Evolutionary conservation across 2,888 invertebrate species (phyloP).

Genomic region (Calliopum simillimum): DNA sequence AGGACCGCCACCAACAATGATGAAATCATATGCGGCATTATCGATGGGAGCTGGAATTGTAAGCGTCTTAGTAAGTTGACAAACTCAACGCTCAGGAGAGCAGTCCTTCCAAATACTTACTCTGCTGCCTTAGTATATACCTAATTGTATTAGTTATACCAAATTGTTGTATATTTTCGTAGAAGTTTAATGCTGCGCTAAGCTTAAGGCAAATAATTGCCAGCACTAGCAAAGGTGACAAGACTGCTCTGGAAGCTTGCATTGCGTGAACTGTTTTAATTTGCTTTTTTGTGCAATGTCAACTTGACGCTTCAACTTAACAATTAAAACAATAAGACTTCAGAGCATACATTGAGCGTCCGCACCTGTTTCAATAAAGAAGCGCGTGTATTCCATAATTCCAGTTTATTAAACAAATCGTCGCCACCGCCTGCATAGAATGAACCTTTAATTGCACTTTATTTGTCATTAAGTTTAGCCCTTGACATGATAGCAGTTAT

Average conservation of each 20-base stretch:
- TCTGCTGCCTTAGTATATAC: conserved; percentile 30
- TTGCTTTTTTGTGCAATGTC: background rate
- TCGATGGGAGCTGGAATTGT: conserved; percentile 78
- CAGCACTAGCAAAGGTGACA: background rate
- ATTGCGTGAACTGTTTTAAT: background rate
- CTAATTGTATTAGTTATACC: conserved; percentile 36
- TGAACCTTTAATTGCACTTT: too few species aligned
- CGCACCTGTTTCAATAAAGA: conserved; percentile 11
- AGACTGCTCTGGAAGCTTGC: background rate
- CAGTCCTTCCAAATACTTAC: conserved; percentile 29
- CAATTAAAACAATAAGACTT: background rate
- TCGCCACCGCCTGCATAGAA: too few species aligned
- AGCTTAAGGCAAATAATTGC: background rate
- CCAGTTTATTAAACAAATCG: conserved; percentile 12
- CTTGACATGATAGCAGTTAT: too few species aligned
- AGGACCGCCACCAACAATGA: conserved; percentile 83
- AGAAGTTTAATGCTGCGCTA: background rate
- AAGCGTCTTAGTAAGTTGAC: conserved; percentile 51
- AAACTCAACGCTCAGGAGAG: background rate
- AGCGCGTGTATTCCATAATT: background rate
- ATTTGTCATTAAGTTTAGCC: too few species aligned
- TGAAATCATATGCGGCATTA: conserved; percentile 78
- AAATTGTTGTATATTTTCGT: conserved; percentile 34
- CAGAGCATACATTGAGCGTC: background rate
- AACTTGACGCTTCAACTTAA: background rate